phyloP scores from a whole-genome alignment of 1,140 invertebrate species.

The Adelges cooleyi region DNA sequence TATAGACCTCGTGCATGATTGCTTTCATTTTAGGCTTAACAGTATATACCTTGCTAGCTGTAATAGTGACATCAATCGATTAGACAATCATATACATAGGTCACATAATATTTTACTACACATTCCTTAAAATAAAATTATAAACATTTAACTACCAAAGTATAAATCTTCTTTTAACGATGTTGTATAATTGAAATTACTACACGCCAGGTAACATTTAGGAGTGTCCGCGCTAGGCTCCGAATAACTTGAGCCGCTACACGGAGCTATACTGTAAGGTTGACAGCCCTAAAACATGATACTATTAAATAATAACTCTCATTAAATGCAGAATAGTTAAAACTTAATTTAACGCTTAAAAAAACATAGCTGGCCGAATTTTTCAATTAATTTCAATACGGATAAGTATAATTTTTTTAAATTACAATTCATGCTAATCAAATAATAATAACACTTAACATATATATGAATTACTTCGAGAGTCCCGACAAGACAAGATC shows the following conservation, averaged over 20 bases:
- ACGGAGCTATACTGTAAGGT: slow-evolving; percentile 49
- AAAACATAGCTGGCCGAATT: too few relatives aligned
- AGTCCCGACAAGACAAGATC: too few relatives aligned
- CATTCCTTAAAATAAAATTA: too few relatives aligned
- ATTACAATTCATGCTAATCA: too few relatives aligned
- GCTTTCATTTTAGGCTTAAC: background rate
- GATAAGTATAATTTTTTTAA: too few relatives aligned
- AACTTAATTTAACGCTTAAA: too few relatives aligned
- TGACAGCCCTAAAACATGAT: slow-evolving; percentile 36
- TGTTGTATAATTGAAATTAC: background rate
- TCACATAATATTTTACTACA: too few relatives aligned
- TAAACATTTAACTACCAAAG: background rate
- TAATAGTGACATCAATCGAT: background rate
- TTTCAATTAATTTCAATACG: too few relatives aligned
- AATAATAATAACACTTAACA: too few relatives aligned
- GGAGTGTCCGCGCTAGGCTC: background rate
- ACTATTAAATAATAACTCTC: too few relatives aligned
- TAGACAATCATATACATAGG: background rate
- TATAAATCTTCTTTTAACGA: background rate
- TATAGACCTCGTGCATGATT: slow-evolving; percentile 26
- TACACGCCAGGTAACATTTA: background rate
- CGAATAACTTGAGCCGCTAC: background rate
- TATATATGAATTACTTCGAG: too few relatives aligned
- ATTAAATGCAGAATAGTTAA: too few relatives aligned
- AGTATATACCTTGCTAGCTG: slow-evolving; percentile 1